Conservation (phyloP, 2,113 vertebrate species). For the Barbus barbus region DNA sequence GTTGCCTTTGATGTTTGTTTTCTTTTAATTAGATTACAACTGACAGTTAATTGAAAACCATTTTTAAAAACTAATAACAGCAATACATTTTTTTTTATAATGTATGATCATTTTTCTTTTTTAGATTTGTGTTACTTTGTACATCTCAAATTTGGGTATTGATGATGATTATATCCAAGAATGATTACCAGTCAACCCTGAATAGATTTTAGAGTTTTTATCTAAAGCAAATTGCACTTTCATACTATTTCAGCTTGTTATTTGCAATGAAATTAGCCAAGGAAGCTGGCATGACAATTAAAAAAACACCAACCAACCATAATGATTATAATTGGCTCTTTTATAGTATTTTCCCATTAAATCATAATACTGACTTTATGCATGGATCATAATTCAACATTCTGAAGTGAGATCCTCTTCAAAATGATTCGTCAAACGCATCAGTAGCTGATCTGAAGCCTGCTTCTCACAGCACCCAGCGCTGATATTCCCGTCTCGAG, state of each 20-base stretch:
- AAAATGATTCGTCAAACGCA: neutral
- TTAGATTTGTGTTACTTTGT: neutral
- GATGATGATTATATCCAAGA: no score
- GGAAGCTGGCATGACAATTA: neutral
- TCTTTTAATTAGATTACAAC: neutral
- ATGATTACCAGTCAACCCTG: neutral
- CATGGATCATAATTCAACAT: neutral
- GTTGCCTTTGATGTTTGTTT: neutral
- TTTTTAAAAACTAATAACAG: neutral
- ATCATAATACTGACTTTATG: neutral
- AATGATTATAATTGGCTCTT: neutral
- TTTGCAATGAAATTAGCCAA: neutral
- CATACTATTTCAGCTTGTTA: neutral
- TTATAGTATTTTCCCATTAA: neutral
- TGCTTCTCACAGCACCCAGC: neutral
- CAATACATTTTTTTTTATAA: no score
- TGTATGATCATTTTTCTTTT: no score
- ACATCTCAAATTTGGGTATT: neutral
- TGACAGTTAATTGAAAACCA: neutral
- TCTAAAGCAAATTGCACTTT: neutral
- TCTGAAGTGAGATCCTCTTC: neutral
- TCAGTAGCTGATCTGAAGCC: neutral
- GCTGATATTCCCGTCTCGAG: neutral
- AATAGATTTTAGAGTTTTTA: neutral
- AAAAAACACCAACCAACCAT: neutral